phyloP scores from a whole-genome alignment of 2,113 vertebrate species.

The Lethenteron camtschaticum region DNA sequence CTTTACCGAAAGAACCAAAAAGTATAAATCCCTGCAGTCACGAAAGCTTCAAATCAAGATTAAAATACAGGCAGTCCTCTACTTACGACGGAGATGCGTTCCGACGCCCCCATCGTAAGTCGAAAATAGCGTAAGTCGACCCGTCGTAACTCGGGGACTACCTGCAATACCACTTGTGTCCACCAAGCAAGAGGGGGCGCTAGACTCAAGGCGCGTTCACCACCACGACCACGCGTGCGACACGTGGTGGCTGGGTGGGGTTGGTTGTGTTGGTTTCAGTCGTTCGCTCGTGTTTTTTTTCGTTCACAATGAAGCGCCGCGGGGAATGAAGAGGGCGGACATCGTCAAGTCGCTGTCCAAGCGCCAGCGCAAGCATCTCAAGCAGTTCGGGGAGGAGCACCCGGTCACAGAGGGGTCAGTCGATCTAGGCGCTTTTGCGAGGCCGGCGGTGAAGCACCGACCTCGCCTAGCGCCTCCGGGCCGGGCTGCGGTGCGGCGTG shows the following conservation, averaged over 20 bases:
- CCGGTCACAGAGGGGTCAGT: conserved; percentile 54
- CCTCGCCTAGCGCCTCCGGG: too few species aligned
- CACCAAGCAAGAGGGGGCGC: conserved; percentile 1
- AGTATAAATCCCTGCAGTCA: background rate
- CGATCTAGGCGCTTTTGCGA: background rate
- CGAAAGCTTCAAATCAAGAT: background rate
- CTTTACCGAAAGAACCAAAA: too few species aligned
- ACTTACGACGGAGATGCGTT: too few species aligned
- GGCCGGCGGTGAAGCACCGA: too few species aligned
- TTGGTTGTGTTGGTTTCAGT: rapidly evolving
- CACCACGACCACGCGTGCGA: conserved; percentile 10
- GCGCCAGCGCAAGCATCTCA: conserved; percentile 60
- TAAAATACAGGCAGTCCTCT: too few species aligned
- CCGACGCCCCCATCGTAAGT: too few species aligned
- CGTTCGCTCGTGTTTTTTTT: background rate
- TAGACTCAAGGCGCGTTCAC: background rate
- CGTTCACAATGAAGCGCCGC: conserved; percentile 34
- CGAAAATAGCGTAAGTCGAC: too few species aligned
- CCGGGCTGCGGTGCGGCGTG: too few species aligned
- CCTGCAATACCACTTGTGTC: background rate
- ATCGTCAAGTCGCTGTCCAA: conserved; percentile 34
- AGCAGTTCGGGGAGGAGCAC: conserved; percentile 75
- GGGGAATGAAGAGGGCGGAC: conserved; percentile 13
- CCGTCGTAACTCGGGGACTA: too few species aligned
- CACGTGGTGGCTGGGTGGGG: background rate